Evolutionary conservation across 1,140 invertebrate genomes (phyloP).

Genomic region (Drosophila pandora): DNA sequence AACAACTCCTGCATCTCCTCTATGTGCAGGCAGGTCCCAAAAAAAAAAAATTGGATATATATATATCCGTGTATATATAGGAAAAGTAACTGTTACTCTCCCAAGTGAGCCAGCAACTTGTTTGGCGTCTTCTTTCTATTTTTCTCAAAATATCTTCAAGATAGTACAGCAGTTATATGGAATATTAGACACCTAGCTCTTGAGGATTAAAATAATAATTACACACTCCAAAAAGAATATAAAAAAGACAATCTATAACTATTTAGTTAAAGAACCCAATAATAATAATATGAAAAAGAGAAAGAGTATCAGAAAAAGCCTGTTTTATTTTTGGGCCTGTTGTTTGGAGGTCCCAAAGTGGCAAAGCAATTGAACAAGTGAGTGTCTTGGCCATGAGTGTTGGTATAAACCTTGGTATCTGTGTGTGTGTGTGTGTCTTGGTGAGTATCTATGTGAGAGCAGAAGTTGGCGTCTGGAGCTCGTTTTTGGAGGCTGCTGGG

Average conservation of each 20-base stretch:
- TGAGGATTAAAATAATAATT: not conserved
- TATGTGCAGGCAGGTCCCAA: constrained; percentile 41
- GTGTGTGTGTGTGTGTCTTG: not conserved
- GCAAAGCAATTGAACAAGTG: constrained; percentile 79
- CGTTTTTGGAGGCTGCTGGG: constrained; percentile 68
- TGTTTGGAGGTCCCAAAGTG: constrained; percentile 70
- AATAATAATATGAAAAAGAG: constrained; percentile 28
- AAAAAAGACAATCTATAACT: no score
- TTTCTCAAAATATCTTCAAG: constrained; percentile 43
- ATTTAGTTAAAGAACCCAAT: not conserved
- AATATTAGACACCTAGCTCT: not conserved
- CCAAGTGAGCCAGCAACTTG: constrained; percentile 66
- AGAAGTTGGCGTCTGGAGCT: constrained; percentile 7
- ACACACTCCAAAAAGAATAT: no score
- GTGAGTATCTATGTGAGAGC: not conserved
- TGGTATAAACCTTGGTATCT: not conserved
- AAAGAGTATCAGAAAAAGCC: constrained; percentile 62
- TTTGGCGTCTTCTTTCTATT: constrained; percentile 74
- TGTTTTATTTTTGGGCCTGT: constrained; percentile 51
- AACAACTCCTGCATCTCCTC: constrained; percentile 18
- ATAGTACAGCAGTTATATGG: not conserved
- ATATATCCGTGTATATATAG: constrained; percentile 35
- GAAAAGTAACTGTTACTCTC: constrained; percentile 78
- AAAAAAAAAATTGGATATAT: constrained; percentile 38
- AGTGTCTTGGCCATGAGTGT: constrained; percentile 25